phyloP scores from a whole-genome alignment of 2,797 vertebrate genomes.

The Pseudochirops cupreus region DNA sequence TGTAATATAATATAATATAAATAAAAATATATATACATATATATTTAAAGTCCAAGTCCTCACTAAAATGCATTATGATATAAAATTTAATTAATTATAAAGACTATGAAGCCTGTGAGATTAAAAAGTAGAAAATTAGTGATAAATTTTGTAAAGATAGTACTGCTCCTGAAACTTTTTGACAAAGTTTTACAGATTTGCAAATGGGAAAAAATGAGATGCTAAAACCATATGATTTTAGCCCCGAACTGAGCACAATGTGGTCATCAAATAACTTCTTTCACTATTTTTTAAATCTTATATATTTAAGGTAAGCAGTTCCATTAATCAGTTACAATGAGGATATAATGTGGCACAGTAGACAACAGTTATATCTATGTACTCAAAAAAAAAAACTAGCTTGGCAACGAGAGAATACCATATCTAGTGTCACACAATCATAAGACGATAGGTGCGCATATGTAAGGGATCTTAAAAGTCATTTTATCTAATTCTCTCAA shows the following conservation, averaged over 20 bases:
- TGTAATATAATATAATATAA: no score
- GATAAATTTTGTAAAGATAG: background rate
- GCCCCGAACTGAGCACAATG: background rate
- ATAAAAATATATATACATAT: no score
- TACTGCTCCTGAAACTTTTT: background rate
- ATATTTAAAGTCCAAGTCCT: background rate
- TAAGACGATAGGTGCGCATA: background rate
- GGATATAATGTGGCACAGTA: background rate
- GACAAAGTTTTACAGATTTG: background rate
- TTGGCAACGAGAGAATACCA: background rate
- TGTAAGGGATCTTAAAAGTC: background rate
- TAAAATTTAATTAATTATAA: background rate
- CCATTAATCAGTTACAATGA: background rate
- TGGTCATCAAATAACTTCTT: background rate
- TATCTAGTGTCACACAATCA: background rate
- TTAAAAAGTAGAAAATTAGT: background rate
- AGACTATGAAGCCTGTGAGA: background rate
- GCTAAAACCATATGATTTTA: background rate
- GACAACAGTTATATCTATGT: background rate
- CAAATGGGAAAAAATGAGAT: background rate
- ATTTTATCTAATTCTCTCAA: background rate
- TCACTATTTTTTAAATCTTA: background rate
- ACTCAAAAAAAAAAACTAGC: background rate
- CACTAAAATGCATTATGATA: background rate
- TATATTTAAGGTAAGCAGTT: background rate